Evolutionary conservation across 2,797 vertebrate species (phyloP).

Genomic region (Siniperca scherzeri): DNA sequence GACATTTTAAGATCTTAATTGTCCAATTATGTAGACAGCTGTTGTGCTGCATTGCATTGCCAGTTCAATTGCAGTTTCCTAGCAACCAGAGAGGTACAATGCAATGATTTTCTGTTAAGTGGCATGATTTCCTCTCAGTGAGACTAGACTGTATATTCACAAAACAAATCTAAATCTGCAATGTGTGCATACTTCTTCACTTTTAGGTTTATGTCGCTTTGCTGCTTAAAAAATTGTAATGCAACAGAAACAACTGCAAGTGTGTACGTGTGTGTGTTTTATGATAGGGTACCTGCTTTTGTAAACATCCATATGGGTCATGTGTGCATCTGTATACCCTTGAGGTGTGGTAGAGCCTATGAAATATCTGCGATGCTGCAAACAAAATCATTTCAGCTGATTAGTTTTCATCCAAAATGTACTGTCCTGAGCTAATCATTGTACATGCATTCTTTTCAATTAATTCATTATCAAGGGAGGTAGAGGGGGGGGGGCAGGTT

Average conservation of each 20-base stretch:
- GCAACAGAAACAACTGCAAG: slow-evolving; percentile 12
- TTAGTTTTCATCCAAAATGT: slow-evolving; percentile 72
- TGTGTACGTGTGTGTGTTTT: slow-evolving; percentile 32
- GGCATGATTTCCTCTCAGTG: slow-evolving; percentile 68
- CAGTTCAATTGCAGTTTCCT: slow-evolving; percentile 88
- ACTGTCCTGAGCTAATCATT: slow-evolving; percentile 76
- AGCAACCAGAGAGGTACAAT: slow-evolving; percentile 86
- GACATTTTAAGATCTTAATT: slow-evolving; percentile 87
- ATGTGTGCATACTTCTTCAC: slow-evolving; percentile 29
- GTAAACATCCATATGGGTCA: slow-evolving; percentile 30
- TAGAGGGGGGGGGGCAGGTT: slow-evolving; percentile 6
- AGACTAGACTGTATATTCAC: slow-evolving; percentile 45
- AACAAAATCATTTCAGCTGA: slow-evolving; percentile 70
- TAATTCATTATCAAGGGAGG: slow-evolving; percentile 81
- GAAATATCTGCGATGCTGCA: slow-evolving; percentile 29
- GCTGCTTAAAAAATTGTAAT: slow-evolving; percentile 4
- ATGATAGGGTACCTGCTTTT: slow-evolving; percentile 1
- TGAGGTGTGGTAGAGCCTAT: slow-evolving; percentile 29
- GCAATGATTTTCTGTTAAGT: slow-evolving; percentile 83
- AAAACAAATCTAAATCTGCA: slow-evolving; percentile 54
- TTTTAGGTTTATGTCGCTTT: slow-evolving; percentile 24
- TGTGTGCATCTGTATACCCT: slow-evolving; percentile 34
- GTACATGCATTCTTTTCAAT: slow-evolving; percentile 83
- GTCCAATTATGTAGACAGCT: slow-evolving; percentile 87
- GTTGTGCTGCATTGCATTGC: slow-evolving; percentile 85